phyloP scores from a whole-genome alignment of 2,113 vertebrate species.

The Amia ocellicauda region DNA sequence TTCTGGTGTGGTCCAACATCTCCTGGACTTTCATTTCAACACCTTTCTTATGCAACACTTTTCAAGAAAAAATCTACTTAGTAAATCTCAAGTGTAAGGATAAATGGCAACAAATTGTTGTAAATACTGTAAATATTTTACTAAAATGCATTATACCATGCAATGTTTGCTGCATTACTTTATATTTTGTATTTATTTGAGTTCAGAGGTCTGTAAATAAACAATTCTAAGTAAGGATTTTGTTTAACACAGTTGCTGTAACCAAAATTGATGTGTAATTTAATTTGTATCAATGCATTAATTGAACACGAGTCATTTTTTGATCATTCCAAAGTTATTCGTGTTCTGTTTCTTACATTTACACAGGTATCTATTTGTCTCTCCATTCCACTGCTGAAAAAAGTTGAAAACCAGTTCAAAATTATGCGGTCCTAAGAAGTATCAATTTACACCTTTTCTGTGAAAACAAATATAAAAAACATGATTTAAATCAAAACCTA shows the following conservation, averaged over 20 bases:
- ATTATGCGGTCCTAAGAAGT: neutral
- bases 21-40: neutral
- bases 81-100: neutral
- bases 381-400: no score
- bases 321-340: neutral
- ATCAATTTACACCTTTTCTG: neutral
- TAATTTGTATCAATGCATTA: neutral
- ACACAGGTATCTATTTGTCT: no score
- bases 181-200: constrained; percentile 10
- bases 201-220: constrained; percentile 12
- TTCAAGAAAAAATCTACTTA: neutral
- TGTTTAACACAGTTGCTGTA: constrained; percentile 12
- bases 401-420: no score
- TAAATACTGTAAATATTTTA: constrained; percentile 12
- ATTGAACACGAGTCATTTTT: constrained; percentile 1
- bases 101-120: neutral
- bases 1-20: no score
- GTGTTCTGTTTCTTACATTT: no score
- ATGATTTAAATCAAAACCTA: no score
- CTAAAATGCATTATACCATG: constrained; percentile 2
- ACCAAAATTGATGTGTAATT: constrained; percentile 2
- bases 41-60: neutral
- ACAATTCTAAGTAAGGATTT: neutral
- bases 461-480: neutral
- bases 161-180: constrained; percentile 2